Conservation (phyloP, 1,140 invertebrate species). For the Pectinophora gossypiella region DNA sequence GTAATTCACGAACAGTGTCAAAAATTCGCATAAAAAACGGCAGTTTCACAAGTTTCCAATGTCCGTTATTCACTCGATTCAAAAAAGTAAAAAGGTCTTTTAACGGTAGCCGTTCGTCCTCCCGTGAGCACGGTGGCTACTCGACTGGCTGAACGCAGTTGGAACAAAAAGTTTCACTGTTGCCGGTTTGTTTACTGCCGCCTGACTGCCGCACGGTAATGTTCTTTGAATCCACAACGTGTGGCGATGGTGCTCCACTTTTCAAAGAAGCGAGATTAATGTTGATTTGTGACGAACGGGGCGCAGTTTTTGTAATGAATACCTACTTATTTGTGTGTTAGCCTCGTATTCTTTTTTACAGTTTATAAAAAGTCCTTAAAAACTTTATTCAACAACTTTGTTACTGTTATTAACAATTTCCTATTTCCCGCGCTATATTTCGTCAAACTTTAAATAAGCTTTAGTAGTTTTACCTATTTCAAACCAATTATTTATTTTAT, state of each 20-base stretch:
- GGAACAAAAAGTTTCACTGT: conserved; percentile 14
- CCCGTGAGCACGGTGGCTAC: background rate
- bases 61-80: background rate
- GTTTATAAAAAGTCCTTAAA: too few relatives aligned
- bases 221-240: background rate
- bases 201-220: background rate
- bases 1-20: background rate
- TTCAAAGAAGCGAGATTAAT: too few relatives aligned
- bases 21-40: background rate
- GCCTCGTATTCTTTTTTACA: too few relatives aligned
- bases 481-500: too few relatives aligned
- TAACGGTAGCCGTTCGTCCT: background rate
- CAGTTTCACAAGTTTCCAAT: background rate
- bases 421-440: too few relatives aligned
- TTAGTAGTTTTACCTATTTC: too few relatives aligned
- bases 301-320: too few relatives aligned
- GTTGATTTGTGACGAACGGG: too few relatives aligned
- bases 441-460: too few relatives aligned
- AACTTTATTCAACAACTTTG: too few relatives aligned
- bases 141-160: conserved; percentile 4
- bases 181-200: conserved; percentile 12
- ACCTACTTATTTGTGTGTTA: too few relatives aligned
- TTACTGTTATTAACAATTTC: too few relatives aligned
- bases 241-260: conserved; percentile 1
- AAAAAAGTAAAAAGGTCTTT: background rate